Conservation (phyloP, 2,888 invertebrate genomes). For the Agrochola lota region DNA sequence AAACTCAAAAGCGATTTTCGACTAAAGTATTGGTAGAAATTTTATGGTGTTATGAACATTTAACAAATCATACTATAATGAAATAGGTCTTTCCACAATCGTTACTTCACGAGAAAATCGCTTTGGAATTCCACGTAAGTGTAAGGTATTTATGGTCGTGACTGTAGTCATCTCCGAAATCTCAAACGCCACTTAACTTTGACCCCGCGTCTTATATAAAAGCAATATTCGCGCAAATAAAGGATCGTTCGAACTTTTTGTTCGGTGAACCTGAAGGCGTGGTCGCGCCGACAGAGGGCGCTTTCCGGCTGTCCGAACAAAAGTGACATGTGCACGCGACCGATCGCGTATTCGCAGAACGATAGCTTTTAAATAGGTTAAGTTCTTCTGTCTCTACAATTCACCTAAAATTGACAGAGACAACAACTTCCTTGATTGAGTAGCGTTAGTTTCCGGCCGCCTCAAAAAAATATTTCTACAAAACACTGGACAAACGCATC, state of each 20-base stretch:
- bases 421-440: not conserved
- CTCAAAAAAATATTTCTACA: constrained; percentile 38
- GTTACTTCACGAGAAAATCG: not conserved
- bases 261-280: too few relatives aligned
- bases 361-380: too few relatives aligned
- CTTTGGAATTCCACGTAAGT: not conserved
- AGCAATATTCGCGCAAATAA: too few relatives aligned
- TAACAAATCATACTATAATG: not conserved
- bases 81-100: not conserved
- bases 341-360: too few relatives aligned
- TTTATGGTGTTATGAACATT: not conserved
- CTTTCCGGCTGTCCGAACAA: too few relatives aligned
- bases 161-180: not conserved
- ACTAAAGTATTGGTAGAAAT: not conserved
- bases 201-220: too few relatives aligned
- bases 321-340: too few relatives aligned
- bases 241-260: too few relatives aligned
- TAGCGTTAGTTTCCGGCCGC: not conserved
- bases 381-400: not conserved
- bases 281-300: too few relatives aligned
- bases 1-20: not conserved
- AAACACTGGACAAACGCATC: constrained; percentile 61
- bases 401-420: not conserved
- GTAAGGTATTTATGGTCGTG: not conserved
- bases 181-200: not conserved